Percentiles rank a stretch among this genome's conserved stretches.
These are phyloP conservation scores for Poeciliopsis retropinna DNA, from an alignment of 2,113 vertebrate genomes.

Conservation along the genomic window DNA sequence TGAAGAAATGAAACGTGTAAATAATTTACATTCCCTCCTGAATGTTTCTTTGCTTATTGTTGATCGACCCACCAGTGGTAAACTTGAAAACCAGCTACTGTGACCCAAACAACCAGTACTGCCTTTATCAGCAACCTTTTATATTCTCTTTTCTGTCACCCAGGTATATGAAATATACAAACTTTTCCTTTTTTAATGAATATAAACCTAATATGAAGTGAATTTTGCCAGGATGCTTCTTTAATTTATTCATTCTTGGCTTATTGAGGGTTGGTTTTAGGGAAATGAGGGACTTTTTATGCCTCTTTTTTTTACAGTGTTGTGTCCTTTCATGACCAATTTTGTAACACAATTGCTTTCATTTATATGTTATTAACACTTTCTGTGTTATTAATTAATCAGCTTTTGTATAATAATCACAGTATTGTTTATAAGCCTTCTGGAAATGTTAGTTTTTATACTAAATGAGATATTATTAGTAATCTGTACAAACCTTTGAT, in stretches of 20 bases:
- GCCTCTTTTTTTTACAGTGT: conserved; percentile 63
- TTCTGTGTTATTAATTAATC: neutral
- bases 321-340: conserved; percentile 40
- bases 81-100: conserved; percentile 41
- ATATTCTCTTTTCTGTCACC: conserved; percentile 36
- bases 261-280: conserved; percentile 36
- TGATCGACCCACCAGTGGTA: conserved; percentile 33
- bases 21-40: conserved; percentile 29
- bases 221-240: conserved; percentile 22
- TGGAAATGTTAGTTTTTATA: conserved; percentile 1
- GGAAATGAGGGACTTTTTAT: conserved; percentile 67
- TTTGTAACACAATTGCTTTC: conserved; percentile 3
- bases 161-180: conserved; percentile 39
- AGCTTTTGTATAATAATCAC: neutral
- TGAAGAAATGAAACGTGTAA: neutral
- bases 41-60: conserved; percentile 16
- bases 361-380: conserved; percentile 11
- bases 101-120: conserved; percentile 48
- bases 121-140: conserved; percentile 46
- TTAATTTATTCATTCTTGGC: conserved; percentile 68
- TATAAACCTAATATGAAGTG: conserved; percentile 41
- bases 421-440: conserved; percentile 27
- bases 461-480: neutral
- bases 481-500: conserved; percentile 19
- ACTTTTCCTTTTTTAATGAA: conserved; percentile 35